Base-by-base conservation (phyloP, 2,113 vertebrate genomes). In the human (Homo sapiens) region DNA sequence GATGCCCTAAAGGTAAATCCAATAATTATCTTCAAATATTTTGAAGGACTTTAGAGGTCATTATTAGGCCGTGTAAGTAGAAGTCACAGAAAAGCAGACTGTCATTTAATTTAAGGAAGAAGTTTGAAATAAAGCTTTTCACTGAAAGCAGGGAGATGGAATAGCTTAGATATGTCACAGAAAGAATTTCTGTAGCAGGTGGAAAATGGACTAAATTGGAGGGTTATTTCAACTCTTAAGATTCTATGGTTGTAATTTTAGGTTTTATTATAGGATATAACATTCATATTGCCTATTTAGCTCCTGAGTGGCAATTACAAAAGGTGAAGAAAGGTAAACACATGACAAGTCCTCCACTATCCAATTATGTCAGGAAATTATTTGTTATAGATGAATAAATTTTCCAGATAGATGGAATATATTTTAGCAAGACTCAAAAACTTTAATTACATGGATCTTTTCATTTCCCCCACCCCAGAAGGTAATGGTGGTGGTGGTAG, bases 181-280 rank as follows among this genome's bases (percentile, higher is more conserved):
- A 43, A 85, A 14, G 40, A 89, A 66, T 82, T 94, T 91, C n/a
- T 92, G 8, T 43, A 57, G 6, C 59, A 43, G 14, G 18, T 84
- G 22, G 16, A 57, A 81, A 72, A 84, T 90, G 45, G n/a, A 76
- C 13, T 75, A 84, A 76, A 38, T 93, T 95, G 61, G 12, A 91
- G 48, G 48, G 20, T 92, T 92, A 81, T 96, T 91, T 61, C 48
- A 83, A 91, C 23, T 89, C 25, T 55, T 89, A 84, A 89, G 72
- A 76, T 48, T 66, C 79, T 61, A 3, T 95, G 23, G 52, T 94
- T 86, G 11, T 92, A 86, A 52, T 83, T 97, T 96, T 82, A 68
- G 61, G 8, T 73, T 93, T 89, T 22, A 64, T 70, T 43, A 4
- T 76, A 61, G 59, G 27, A 90, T 7, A 25, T 38, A 57, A 90